phyloP scores from a whole-genome alignment of 2,797 vertebrate genomes.

The Notolepis coatsorum region DNA sequence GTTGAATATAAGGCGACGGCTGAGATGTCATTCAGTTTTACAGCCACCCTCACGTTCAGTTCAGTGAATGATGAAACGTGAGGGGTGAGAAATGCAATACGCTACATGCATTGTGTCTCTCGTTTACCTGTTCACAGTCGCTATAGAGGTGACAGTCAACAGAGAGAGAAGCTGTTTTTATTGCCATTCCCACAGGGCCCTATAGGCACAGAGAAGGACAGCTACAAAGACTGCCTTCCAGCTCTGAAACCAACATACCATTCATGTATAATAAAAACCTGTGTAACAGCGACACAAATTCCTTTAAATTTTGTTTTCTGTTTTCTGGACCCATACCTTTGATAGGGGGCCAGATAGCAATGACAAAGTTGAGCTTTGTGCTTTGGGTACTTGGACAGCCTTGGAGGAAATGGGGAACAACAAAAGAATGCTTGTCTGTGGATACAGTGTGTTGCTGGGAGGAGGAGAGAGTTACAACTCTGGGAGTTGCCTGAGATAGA shows the following conservation, averaged over 20 bases:
- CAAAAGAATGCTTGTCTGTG: conserved; percentile 63
- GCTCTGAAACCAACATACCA: conserved; percentile 27
- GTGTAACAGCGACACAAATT: conserved; percentile 6
- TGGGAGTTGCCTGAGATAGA: conserved; percentile 51
- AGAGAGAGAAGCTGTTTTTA: neutral
- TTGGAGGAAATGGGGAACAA: conserved; percentile 24
- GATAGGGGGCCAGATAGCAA: neutral
- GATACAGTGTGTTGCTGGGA: conserved; percentile 32
- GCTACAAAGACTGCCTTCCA: conserved; percentile 14
- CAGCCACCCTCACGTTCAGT: no score
- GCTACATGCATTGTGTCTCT: conserved; percentile 15
- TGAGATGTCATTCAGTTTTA: no score
- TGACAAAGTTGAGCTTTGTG: conserved; percentile 27
- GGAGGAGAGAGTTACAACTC: conserved; percentile 28
- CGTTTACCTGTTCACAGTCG: conserved; percentile 20
- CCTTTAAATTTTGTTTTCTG: conserved; percentile 4
- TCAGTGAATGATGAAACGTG: conserved; percentile 27
- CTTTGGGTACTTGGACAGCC: conserved; percentile 22
- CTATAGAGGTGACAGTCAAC: conserved; percentile 1
- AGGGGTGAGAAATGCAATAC: conserved; percentile 38
- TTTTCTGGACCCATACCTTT: conserved; percentile 16
- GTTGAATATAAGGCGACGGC: no score
- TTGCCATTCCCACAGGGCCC: conserved; percentile 7
- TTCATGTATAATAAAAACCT: conserved; percentile 1
- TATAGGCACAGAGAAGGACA: neutral